A percentile compares a stretch with the other conserved stretches of the same genome.
Conservation (phyloP, 2,888 invertebrate species). For the Adela reaumurella region DNA sequence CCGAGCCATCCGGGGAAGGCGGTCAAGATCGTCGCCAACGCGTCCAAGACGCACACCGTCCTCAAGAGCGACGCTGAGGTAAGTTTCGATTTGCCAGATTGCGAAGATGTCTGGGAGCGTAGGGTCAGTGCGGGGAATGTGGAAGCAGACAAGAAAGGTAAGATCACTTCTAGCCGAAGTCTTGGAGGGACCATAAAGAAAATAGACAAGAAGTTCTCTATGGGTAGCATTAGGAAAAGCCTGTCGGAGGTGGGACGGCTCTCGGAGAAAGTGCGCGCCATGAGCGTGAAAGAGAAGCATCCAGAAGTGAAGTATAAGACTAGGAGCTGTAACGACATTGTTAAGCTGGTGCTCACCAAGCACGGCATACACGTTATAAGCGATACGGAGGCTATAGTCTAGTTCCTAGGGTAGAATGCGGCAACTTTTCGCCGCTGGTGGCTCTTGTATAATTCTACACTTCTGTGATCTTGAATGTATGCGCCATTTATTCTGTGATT, state of each 20-base stretch:
- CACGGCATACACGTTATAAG: slow-evolving; percentile 77
- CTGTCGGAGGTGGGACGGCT: slow-evolving; percentile 51
- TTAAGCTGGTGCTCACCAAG: slow-evolving; percentile 70
- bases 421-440: too few relatives aligned
- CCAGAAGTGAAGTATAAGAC: slow-evolving; percentile 32
- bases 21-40: slow-evolving; percentile 65
- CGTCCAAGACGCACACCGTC: slow-evolving; percentile 31
- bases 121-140: slow-evolving; percentile 42
- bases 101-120: slow-evolving; percentile 33
- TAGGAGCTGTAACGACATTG: slow-evolving; percentile 56
- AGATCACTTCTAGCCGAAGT: slow-evolving; percentile 20
- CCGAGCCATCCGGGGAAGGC: slow-evolving; percentile 64
- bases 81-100: slow-evolving; percentile 48
- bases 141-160: slow-evolving; percentile 26
- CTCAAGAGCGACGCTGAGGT: slow-evolving; percentile 31
- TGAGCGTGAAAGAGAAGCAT: slow-evolving; percentile 35
- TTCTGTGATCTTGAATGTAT: too few relatives aligned
- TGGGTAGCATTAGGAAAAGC: slow-evolving; percentile 34
- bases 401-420: too few relatives aligned
- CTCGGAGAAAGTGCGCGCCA: slow-evolving; percentile 43
- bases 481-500: too few relatives aligned
- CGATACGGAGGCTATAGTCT: slow-evolving; percentile 71
- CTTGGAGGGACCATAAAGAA: slow-evolving; percentile 37
- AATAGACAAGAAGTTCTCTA: slow-evolving; percentile 15
- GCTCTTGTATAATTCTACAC: too few relatives aligned